These are phyloP conservation scores for Acleris holmiana DNA, from an alignment of 2,888 invertebrate genomes.

Conservation along the genomic window DNA sequence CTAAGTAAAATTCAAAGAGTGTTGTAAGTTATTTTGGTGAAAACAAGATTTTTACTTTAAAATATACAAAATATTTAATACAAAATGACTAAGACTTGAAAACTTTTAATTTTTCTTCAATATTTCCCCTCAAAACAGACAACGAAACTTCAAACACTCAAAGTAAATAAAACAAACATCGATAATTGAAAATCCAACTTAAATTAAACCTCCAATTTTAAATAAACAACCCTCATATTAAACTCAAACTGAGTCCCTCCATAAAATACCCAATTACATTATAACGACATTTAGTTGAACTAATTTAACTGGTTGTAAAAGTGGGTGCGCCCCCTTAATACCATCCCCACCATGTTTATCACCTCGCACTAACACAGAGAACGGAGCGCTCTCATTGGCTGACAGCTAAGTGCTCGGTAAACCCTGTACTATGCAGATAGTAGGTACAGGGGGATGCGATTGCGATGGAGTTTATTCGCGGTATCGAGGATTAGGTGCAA, in stretches of 20 bases:
- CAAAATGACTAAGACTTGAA: no score
- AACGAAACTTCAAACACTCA: slow-evolving; percentile 3
- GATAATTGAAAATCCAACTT: slow-evolving; percentile 7
- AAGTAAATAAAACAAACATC: slow-evolving; percentile 9
- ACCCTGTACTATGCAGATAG: slow-evolving; percentile 18
- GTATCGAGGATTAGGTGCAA: background rate
- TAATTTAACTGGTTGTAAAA: slow-evolving; percentile 52
- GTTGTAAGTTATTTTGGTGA: no score
- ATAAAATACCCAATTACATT: slow-evolving; percentile 46
- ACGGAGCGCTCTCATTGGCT: slow-evolving; percentile 51
- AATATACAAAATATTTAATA: no score
- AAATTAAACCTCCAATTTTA: slow-evolving; percentile 20
- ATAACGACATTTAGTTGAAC: slow-evolving; percentile 55
- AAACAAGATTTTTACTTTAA: no score
- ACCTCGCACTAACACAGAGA: slow-evolving; percentile 51
- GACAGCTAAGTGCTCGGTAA: slow-evolving; percentile 12
- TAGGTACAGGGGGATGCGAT: slow-evolving; percentile 23
- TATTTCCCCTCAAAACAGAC: background rate
- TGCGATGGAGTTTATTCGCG: slow-evolving; percentile 1
- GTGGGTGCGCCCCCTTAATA: slow-evolving; percentile 44
- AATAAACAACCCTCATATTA: slow-evolving; percentile 20
- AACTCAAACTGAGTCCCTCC: slow-evolving; percentile 29
- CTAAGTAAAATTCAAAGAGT: no score
- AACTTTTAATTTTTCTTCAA: background rate
- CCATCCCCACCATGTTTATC: slow-evolving; percentile 46